Percentiles rank a stretch among this genome's conserved stretches.
Evolutionary conservation across 1,140 invertebrate genomes (phyloP).

Genomic region (Temnothorax longispinosus): DNA sequence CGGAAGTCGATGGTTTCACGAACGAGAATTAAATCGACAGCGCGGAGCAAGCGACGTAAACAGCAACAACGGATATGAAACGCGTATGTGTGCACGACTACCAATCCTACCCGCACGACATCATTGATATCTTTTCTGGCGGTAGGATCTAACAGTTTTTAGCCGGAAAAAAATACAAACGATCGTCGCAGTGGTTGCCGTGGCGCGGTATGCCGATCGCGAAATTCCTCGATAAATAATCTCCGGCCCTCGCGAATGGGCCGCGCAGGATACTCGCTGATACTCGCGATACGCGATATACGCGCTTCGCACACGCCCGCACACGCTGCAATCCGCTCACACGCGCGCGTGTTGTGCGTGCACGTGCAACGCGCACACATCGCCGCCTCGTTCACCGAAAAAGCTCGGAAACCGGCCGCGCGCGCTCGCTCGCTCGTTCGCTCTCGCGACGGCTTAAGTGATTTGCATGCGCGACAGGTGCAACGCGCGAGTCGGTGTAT

Average conservation of each 20-base stretch:
- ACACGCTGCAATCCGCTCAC: neutral
- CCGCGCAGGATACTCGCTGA: neutral
- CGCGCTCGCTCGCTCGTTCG: constrained; percentile 53
- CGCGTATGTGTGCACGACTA: neutral
- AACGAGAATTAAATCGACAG: constrained; percentile 51
- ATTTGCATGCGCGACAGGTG: constrained; percentile 82
- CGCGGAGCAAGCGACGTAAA: neutral
- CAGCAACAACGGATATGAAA: constrained; percentile 24
- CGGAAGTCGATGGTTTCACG: constrained; percentile 30
- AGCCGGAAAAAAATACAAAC: constrained; percentile 17
- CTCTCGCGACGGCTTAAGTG: constrained; percentile 68
- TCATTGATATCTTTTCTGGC: constrained; percentile 25
- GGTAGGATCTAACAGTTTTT: constrained; percentile 8
- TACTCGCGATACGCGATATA: constrained; percentile 17
- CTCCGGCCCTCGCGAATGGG: neutral
- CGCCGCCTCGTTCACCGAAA: constrained; percentile 50
- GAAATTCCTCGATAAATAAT: constrained; percentile 59
- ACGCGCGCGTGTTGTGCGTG: neutral
- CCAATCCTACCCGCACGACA: neutral
- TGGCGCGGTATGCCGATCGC: constrained; percentile 23
- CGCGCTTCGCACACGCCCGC: neutral
- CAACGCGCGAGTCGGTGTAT: constrained; percentile 76
- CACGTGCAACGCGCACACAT: neutral
- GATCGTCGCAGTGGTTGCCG: neutral
- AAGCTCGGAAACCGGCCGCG: constrained; percentile 69